Conservation (phyloP, 1,140 invertebrate species). For the Bombus haemorrhoidalis region DNA sequence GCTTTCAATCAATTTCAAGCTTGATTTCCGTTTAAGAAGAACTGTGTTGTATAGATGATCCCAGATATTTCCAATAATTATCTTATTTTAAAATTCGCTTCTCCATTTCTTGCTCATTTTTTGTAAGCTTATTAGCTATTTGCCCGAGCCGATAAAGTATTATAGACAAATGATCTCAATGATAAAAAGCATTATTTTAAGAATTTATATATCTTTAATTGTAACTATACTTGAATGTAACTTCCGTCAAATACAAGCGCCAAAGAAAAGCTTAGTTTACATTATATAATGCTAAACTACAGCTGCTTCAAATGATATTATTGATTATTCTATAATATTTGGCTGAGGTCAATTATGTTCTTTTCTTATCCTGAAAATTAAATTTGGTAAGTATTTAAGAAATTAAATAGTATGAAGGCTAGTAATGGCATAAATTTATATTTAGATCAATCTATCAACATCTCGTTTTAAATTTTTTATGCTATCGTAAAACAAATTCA, state of each 20-base stretch:
- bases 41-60: no score
- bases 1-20: no score
- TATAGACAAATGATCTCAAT: not conserved
- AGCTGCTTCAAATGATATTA: no score
- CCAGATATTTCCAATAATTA: no score
- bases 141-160: not conserved
- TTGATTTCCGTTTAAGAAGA: no score
- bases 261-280: not conserved
- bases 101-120: no score
- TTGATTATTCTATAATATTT: not conserved
- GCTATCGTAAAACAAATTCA: slow-evolving; percentile 2
- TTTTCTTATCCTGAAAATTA: not conserved
- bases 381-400: not conserved
- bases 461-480: not conserved
- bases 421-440: not conserved
- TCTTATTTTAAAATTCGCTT: no score
- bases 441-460: not conserved
- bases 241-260: accelerated
- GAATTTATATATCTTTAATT: not conserved
- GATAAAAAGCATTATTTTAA: not conserved
- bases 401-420: not conserved
- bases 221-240: no score
- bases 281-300: not conserved
- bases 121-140: not conserved
- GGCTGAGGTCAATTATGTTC: not conserved